Evolutionary conservation across 2,888 invertebrate species (phyloP), one percentile per base, ranked within the genome.

Genomic region (Emmelina monodactyla): DNA sequence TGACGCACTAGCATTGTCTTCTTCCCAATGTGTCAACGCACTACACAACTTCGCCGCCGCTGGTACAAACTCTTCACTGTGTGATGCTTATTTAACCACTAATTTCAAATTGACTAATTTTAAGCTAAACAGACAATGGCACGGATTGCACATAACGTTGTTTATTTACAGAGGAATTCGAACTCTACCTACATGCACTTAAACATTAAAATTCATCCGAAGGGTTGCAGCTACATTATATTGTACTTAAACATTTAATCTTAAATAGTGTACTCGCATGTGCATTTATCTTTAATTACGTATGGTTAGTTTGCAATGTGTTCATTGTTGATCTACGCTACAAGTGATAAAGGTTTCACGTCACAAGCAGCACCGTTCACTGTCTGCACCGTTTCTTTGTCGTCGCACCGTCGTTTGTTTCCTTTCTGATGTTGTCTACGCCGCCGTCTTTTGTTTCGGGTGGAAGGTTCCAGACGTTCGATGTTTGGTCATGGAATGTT

Each of bases 111-210:
- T 71, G 68, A 76, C 76, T 76, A 75, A 65, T 47, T 63, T 66
- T 70, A 73, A 70, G 65, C 73, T 76, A 76, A 65, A 73, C 58
- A 67, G 69, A 78, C 72, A 75, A 79, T 79, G 79, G 79, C 79
- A 79, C 79, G 79, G 79, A 79, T 76, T 75, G 75, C 72, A 75
- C 78, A 78, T 69, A 62, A 51, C 55, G 58, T 62, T 53, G 53
- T 59, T 53, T 79, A 78, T 79, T 51, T 78, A 79, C 79, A 79
- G 40, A 56, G 69, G 61, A 60, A 60, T 64, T 59, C 57, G 59
- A 64, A 58, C 51, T 64, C 65, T 68, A 73, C 57, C 58, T 63
- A 62, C 42, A 53, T 41, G 47, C 52, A 51, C 43, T 55, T 55
- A 58, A 50, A 53, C 50, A 61, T 59, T 59, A 62, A 65, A 64